A percentile compares a stretch with the other conserved stretches of the same genome.
Conservation (phyloP, 1,140 invertebrate genomes). For the Spodoptera litura region DNA sequence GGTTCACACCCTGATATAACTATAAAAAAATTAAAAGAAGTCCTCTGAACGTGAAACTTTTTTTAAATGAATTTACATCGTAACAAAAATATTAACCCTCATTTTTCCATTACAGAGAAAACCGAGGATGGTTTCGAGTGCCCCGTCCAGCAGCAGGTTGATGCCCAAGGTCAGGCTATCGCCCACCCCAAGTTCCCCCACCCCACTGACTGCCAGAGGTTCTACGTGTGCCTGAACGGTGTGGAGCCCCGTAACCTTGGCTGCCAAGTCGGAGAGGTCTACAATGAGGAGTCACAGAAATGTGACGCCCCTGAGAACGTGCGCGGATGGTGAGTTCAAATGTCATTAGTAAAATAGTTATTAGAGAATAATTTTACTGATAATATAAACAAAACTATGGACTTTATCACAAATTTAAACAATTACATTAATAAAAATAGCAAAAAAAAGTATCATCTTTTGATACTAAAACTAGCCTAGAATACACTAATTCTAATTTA, state of each 20-base stretch:
- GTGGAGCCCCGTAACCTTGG: conserved; percentile 94
- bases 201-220: conserved; percentile 94
- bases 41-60: too few relatives aligned
- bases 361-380: background rate
- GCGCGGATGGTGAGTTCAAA: conserved; percentile 91
- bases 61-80: background rate
- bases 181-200: conserved; percentile 96
- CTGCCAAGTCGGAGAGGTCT: conserved; percentile 94
- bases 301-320: conserved; percentile 96
- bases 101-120: conserved; percentile 84
- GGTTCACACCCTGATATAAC: too few relatives aligned
- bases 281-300: conserved; percentile 93
- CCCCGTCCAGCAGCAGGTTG: conserved; percentile 89
- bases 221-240: conserved; percentile 95
- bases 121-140: conserved; percentile 94
- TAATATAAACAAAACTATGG: too few relatives aligned
- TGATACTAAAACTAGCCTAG: too few relatives aligned
- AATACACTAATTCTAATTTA: background rate
- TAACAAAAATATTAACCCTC: background rate
- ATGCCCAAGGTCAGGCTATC: conserved; percentile 90
- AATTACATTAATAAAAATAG: too few relatives aligned
- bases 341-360: too few relatives aligned
- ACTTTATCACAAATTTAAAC: too few relatives aligned
- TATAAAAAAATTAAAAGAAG: background rate
- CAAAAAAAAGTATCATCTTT: too few relatives aligned